Evolutionary conservation across 64 coral and sea anemone genomes (phyloP).

Genomic region (Pachyseris speciosa): DNA sequence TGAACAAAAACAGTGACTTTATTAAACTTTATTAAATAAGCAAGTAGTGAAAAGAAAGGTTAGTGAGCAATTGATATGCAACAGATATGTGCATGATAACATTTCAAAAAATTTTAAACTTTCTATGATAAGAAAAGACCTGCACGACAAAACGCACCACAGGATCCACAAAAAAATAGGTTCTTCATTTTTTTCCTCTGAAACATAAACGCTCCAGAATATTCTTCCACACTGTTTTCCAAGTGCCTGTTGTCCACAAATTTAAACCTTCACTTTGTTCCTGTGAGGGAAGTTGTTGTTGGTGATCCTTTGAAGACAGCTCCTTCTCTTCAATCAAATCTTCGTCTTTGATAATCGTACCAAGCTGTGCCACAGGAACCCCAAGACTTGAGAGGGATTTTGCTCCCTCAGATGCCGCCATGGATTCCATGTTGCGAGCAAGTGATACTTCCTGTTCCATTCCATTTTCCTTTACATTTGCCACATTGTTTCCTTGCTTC

Average conservation of each 20-base stretch:
- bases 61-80: too few relatives aligned
- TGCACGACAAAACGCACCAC: not conserved
- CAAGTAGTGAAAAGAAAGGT: too few relatives aligned
- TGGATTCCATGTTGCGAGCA: not conserved
- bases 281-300: not conserved
- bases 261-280: not conserved
- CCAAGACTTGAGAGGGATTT: constrained; percentile 11
- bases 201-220: not conserved
- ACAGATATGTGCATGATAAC: too few relatives aligned
- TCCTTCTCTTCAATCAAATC: not conserved
- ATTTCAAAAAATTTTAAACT: too few relatives aligned
- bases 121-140: not conserved
- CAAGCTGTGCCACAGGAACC: not conserved
- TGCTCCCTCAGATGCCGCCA: not conserved
- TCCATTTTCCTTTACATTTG: not conserved
- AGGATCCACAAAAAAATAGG: not conserved
- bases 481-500: not conserved
- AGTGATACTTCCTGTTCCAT: not conserved
- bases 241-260: not conserved
- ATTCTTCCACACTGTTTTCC: not conserved
- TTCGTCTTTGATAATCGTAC: constrained; percentile 6
- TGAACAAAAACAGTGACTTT: too few relatives aligned
- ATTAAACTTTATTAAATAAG: too few relatives aligned
- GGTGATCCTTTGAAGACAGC: not conserved
- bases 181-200: not conserved